Percentiles rank a stretch among this genome's conserved stretches.
phyloP scores from a whole-genome alignment of 37 sponge, comb jelly and placozoan genomes.

The Theonella swinhoei region DNA sequence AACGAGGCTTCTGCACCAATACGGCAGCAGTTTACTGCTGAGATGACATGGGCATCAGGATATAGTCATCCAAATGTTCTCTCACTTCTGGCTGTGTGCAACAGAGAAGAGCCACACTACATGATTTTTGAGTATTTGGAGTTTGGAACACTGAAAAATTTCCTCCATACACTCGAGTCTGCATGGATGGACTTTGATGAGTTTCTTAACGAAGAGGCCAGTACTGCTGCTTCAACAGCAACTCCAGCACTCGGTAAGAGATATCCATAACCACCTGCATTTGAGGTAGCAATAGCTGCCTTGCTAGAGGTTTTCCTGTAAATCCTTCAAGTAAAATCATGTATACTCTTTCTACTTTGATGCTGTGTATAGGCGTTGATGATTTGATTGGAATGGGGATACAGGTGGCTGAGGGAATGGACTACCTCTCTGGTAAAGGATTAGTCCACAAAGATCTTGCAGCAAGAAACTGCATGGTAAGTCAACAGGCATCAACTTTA shows the following conservation, averaged over 20 bases:
- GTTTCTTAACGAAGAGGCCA: conserved; percentile 12
- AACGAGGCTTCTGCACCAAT: conserved; percentile 36
- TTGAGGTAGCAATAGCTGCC: no score
- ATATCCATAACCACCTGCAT: no score
- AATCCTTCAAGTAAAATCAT: no score
- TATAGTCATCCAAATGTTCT: conserved; percentile 65
- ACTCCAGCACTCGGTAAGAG: conserved; percentile 19
- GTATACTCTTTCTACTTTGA: no score
- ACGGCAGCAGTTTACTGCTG: conserved; percentile 42
- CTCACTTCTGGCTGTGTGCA: conserved; percentile 59
- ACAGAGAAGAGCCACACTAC: conserved; percentile 54
- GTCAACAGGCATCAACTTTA: background rate
- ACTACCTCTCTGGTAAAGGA: conserved; percentile 55
- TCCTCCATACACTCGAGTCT: conserved; percentile 57
- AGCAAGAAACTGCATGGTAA: conserved; percentile 72
- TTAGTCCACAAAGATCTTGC: conserved; percentile 72
- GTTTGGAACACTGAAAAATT: conserved; percentile 63
- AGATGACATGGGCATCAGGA: conserved; percentile 50
- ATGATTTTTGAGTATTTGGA: conserved; percentile 79
- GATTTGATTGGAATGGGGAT: conserved; percentile 36
- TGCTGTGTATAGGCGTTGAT: conserved; percentile 11
- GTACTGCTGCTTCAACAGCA: background rate
- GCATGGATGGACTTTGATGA: conserved; percentile 51
- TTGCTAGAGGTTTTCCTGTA: no score
- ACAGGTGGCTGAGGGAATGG: conserved; percentile 70